Conservation (phyloP, 1,140 invertebrate genomes). For the Frieseomelitta varia region DNA sequence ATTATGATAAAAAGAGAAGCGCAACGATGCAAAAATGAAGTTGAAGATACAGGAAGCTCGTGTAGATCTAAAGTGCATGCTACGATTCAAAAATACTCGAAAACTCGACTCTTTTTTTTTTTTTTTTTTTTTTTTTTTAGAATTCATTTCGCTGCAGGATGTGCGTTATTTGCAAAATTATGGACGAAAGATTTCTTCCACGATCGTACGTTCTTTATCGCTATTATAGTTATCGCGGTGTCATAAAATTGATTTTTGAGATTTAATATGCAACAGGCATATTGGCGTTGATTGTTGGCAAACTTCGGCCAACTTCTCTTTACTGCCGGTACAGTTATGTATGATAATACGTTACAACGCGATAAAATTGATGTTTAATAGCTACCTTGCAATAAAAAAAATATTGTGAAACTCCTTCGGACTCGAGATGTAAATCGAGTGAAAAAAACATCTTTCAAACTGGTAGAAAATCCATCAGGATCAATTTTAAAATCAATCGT, state of each 20-base stretch:
- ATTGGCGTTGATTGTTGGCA: not conserved
- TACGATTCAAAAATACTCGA: too few relatives aligned
- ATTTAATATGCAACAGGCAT: not conserved
- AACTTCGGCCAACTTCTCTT: not conserved
- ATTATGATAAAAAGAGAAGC: not conserved
- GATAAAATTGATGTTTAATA: slow-evolving; percentile 3
- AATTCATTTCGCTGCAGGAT: not conserved
- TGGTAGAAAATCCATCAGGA: not conserved
- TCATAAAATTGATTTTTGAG: not conserved
- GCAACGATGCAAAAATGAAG: not conserved
- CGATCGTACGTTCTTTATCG: not conserved
- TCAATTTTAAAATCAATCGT: not conserved
- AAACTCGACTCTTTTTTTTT: not conserved
- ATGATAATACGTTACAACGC: not conserved
- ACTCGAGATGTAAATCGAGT: not conserved
- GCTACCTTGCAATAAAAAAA: not conserved
- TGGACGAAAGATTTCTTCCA: not conserved
- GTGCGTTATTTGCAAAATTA: not conserved
- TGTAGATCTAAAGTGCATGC: not conserved
- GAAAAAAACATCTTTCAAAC: not conserved
- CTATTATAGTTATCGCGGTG: not conserved
- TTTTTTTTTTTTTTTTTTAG: not conserved
- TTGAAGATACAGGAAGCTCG: not conserved
- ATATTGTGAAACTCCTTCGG: not conserved
- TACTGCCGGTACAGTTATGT: not conserved